Percentiles rank a stretch among this genome's conserved stretches.
Evolutionary conservation across 2,113 vertebrate genomes (phyloP).

Genomic region (Ceyx margarethae): DNA sequence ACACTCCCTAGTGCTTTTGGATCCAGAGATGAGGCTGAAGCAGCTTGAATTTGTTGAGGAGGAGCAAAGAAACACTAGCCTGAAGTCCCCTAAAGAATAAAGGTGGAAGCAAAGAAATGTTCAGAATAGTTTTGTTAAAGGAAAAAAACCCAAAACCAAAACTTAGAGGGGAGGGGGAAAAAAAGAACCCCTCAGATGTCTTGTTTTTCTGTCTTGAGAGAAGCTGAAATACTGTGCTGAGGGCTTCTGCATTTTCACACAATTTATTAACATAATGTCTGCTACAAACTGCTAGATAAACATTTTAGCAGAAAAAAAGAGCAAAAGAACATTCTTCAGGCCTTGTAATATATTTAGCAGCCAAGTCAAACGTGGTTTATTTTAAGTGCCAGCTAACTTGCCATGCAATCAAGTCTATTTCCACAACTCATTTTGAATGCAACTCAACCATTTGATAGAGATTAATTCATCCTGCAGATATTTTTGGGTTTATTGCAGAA

Average conservation of each 20-base stretch:
- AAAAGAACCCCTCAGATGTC: neutral
- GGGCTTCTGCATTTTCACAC: neutral
- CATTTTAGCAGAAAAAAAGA: neutral
- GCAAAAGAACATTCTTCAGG: neutral
- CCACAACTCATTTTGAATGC: slow-evolving; percentile 14
- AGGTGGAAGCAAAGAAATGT: neutral
- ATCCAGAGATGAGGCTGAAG: neutral
- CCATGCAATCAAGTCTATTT: slow-evolving; percentile 51
- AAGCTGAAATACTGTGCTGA: neutral
- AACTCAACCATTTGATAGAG: neutral
- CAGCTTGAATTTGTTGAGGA: neutral
- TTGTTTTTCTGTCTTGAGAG: neutral
- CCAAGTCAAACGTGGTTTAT: slow-evolving; percentile 29
- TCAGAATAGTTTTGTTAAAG: neutral
- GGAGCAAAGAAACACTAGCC: neutral
- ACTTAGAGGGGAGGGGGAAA: fast-evolving
- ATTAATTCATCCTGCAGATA: slow-evolving; percentile 34
- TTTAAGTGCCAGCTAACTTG: slow-evolving; percentile 34
- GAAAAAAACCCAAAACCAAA: neutral
- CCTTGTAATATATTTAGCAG: slow-evolving; percentile 42
- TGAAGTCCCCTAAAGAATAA: neutral
- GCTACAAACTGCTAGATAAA: neutral
- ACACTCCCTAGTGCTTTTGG: neutral
- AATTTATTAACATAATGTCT: neutral
- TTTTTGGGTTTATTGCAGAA: slow-evolving; percentile 18